Evolutionary conservation across 2,888 invertebrate genomes (phyloP).

Genomic region (Scotopteryx bipunctaria): DNA sequence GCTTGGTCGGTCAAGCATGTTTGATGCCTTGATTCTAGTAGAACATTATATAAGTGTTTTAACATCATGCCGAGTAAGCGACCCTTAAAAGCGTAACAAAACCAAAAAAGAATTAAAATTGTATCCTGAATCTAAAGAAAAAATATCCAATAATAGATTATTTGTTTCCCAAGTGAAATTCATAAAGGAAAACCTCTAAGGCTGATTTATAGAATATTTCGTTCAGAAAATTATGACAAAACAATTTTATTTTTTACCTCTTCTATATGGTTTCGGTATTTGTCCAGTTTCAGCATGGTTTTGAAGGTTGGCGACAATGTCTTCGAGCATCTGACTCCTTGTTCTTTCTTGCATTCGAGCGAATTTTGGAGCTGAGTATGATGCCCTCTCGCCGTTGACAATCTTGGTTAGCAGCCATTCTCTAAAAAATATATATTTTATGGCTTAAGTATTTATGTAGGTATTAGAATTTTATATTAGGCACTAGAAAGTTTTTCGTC

Average conservation of each 20-base stretch:
- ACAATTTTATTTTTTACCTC: conserved; percentile 73
- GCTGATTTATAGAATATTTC: too few species aligned
- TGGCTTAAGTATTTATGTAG: too few species aligned
- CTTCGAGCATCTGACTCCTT: conserved; percentile 96
- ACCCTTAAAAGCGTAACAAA: not conserved
- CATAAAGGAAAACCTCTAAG: conserved; percentile 1
- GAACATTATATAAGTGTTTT: not conserved
- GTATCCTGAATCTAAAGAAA: conserved; percentile 5
- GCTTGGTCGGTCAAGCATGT: too few species aligned
- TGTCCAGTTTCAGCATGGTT: conserved; percentile 98
- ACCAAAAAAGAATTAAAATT: not conserved
- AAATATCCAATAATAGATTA: not conserved
- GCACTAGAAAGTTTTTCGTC: too few species aligned
- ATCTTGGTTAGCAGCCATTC: conserved; percentile 97
- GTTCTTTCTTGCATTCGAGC: conserved; percentile 97
- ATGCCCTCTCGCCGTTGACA: conserved; percentile 96
- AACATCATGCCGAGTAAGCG: not conserved
- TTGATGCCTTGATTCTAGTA: too few species aligned
- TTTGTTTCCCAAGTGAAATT: conserved; percentile 3
- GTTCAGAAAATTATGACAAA: not conserved
- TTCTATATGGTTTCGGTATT: conserved; percentile 96
- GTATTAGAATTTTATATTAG: too few species aligned
- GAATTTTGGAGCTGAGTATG: conserved; percentile 97
- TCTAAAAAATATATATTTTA: too few species aligned
- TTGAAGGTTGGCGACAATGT: conserved; percentile 95